Conservation (phyloP, 2,113 vertebrate genomes). For the Vireo altiloquus region DNA sequence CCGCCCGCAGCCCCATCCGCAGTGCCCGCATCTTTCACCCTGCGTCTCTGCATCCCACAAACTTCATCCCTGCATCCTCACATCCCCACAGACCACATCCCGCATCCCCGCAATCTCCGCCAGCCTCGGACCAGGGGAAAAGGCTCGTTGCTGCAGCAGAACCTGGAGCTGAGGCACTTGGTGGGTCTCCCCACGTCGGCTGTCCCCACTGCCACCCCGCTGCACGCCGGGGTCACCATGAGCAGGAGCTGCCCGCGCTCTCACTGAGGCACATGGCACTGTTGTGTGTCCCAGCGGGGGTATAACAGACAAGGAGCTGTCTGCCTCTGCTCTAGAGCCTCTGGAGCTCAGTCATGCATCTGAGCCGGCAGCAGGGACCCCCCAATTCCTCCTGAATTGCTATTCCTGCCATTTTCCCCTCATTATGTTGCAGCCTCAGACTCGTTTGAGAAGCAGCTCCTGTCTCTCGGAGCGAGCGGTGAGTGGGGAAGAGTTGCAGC, state of each 20-base stretch:
- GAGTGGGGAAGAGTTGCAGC: neutral
- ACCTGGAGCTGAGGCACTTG: accelerated
- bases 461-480: neutral
- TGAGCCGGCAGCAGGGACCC: neutral
- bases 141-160: neutral
- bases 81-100: neutral
- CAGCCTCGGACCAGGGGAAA: neutral
- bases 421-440: neutral
- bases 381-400: accelerated
- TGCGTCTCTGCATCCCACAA: neutral
- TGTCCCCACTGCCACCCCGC: neutral
- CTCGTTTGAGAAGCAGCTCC: neutral
- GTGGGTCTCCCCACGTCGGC: neutral
- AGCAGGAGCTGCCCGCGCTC: neutral
- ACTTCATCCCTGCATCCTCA: neutral
- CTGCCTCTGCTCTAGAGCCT: neutral
- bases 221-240: accelerated
- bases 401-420: neutral
- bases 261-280: accelerated
- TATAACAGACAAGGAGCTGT: neutral
- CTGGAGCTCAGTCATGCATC: accelerated
- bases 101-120: neutral
- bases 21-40: neutral
- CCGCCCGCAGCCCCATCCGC: neutral
- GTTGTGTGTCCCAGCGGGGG: accelerated